Base-by-base conservation (phyloP, 2,888 invertebrate species). In the Chesias legatella region DNA sequence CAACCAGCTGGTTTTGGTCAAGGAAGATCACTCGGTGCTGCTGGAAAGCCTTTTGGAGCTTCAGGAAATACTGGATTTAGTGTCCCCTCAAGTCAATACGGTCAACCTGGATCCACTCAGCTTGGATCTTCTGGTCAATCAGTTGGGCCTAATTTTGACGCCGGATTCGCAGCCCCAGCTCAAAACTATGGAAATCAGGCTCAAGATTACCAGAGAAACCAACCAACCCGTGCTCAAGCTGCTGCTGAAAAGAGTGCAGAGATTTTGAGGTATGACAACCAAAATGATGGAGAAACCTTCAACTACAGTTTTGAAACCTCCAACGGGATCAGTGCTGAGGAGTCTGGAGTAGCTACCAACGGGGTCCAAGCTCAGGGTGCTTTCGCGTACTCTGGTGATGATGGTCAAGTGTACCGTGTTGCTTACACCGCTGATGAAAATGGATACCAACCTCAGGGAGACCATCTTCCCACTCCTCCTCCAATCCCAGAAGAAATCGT, bases 341-440 rank as follows among this genome's bases (percentile, higher is more conserved):
- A 85, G 48, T 73, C 79, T 7, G 88, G 88, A 34, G 73, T 78
- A 0, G 86, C 86, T 17, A 79, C 81, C 0, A 77, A 83, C 37
- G 88, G 88, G 32, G 85, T 86, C 0, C 78, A 70, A 26, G 86
- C 85, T 28, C 79, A 88, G 43, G 88, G 88, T 32, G 80, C 60
- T 11, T 88, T 68, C 38, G 67, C 85, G 3, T 88, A 86, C 48
- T 83, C 79, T 33, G 82, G 79, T 49, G 88, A 88, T 51, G 85
- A 88, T 43, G 88, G 88, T 3, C 78, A 84, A 54, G 45, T 59
- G 21, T 84, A 79, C 59, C 72, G 74, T 21, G 63, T 88, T 25
- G 75, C 76, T 6, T 88, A 88, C 34, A 88, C 86, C 0, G 88
- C 88, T 56, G 86, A 88, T 43, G 84, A 86, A 56, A 85, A 86